Evolutionary conservation across 2,797 vertebrate species (phyloP).

Genomic region (Pempheris klunzingeri): DNA sequence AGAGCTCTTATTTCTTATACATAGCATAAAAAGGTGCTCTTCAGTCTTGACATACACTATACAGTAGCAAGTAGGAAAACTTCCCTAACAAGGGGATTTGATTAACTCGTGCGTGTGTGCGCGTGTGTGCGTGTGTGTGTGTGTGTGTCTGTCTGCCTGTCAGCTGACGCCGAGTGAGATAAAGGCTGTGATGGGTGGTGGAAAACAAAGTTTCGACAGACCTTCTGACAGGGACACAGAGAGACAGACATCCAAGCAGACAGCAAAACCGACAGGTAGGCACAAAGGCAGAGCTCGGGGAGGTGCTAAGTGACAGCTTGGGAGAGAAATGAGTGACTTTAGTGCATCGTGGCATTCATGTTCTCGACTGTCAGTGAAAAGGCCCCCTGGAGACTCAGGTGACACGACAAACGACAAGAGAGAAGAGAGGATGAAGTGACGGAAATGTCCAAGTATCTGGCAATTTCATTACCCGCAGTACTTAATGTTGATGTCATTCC

Average conservation of each 20-base stretch:
- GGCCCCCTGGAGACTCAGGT: constrained; percentile 42
- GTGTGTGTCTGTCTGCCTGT: neutral
- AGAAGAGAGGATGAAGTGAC: constrained; percentile 29
- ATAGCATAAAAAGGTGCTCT: neutral
- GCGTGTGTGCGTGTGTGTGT: neutral
- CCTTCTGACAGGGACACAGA: constrained; percentile 56
- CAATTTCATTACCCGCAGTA: constrained; percentile 31
- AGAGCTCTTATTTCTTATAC: neutral
- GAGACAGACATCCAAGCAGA: constrained; percentile 61
- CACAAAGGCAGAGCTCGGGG: constrained; percentile 56
- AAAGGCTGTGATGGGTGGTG: constrained; percentile 39
- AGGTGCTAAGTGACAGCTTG: constrained; percentile 70
- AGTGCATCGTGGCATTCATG: constrained; percentile 66
- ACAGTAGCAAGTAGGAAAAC: neutral
- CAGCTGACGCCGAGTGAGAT: constrained; percentile 23
- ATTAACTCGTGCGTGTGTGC: neutral
- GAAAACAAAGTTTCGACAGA: constrained; percentile 66
- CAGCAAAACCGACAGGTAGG: constrained; percentile 60
- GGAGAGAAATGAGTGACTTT: constrained; percentile 72
- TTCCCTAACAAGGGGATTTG: neutral
- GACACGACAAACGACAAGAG: constrained; percentile 47
- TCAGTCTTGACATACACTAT: neutral
- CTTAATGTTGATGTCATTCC: constrained; percentile 34
- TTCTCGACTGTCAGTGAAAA: constrained; percentile 61
- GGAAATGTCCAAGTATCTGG: constrained; percentile 31